These are phyloP conservation scores for Caenorhabditis wallacei DNA, from an alignment of 2,888 invertebrate species.

Conservation along the genomic window DNA sequence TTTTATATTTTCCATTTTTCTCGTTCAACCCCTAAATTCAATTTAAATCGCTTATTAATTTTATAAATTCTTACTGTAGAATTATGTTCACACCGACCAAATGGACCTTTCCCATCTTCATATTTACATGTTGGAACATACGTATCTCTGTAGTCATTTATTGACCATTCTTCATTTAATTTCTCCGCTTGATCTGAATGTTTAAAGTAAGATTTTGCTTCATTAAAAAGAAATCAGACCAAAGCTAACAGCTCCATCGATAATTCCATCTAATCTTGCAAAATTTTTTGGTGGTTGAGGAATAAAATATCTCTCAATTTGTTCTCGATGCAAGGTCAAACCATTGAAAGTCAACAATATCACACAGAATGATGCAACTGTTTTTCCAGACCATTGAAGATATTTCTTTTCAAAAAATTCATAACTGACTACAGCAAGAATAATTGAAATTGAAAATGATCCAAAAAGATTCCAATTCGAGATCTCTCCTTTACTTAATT, in stretches of 20 bases:
- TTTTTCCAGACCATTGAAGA: not conserved
- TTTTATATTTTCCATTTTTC: conserved; percentile 14
- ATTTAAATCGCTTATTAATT: too few species aligned
- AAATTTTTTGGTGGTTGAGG: not conserved
- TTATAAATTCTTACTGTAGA: not conserved
- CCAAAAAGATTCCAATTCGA: conserved; percentile 1
- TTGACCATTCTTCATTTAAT: conserved; percentile 4
- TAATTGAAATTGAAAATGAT: not conserved
- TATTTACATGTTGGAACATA: conserved; percentile 8
- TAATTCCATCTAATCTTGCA: not conserved
- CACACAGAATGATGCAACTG: not conserved
- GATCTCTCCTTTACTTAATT: conserved; percentile 2
- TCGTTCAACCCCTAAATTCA: conserved; percentile 9
- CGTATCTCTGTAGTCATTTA: conserved; percentile 1
- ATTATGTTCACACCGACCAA: conserved; percentile 30
- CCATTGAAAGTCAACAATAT: not conserved
- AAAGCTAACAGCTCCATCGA: not conserved
- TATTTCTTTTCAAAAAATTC: conserved; percentile 21
- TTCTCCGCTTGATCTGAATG: not conserved
- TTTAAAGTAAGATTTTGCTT: not conserved
- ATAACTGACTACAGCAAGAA: not conserved
- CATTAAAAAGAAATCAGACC: too few species aligned
- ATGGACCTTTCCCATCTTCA: conserved; percentile 11
- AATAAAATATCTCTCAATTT: not conserved
- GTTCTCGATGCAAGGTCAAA: not conserved